Evolutionary conservation across 2,113 vertebrate species (phyloP).

Genomic region (Triplophysa siluroides): DNA sequence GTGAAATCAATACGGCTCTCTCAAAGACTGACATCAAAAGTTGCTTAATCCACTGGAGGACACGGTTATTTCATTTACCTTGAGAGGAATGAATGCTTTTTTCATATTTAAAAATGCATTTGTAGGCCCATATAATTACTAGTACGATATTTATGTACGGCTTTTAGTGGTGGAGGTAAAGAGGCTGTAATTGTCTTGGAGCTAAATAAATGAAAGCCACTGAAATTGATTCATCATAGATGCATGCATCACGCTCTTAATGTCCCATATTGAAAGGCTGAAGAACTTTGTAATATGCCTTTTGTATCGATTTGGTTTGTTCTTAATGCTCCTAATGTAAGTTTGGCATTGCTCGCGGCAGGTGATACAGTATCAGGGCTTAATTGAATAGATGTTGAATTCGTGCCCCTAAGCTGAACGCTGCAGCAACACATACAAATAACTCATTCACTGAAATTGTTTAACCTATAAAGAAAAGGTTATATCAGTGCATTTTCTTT

Average conservation of each 20-base stretch:
- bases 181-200: constrained; percentile 39
- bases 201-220: constrained; percentile 49
- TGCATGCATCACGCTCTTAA: constrained; percentile 35
- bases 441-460: background rate
- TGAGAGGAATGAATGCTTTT: constrained; percentile 30
- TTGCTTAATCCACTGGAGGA: constrained; percentile 8
- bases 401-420: background rate
- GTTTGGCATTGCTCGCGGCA: constrained; percentile 6
- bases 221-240: constrained; percentile 49
- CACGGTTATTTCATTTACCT: constrained; percentile 31
- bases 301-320: constrained; percentile 48
- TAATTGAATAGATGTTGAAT: constrained; percentile 24
- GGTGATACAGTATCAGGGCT: background rate
- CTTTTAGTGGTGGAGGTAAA: constrained; percentile 33
- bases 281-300: constrained; percentile 41
- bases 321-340: constrained; percentile 40
- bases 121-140: constrained; percentile 33
- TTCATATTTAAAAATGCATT: constrained; percentile 34
- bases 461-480: no score
- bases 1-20: constrained; percentile 34
- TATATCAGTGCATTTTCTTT: background rate
- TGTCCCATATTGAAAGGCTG: constrained; percentile 13
- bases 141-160: background rate
- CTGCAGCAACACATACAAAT: background rate
- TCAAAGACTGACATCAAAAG: constrained; percentile 26